Percentiles rank a stretch among this genome's conserved stretches.
These are phyloP conservation scores for Archivesica marissinica DNA, from an alignment of 1,140 invertebrate species.

Conservation along the genomic window DNA sequence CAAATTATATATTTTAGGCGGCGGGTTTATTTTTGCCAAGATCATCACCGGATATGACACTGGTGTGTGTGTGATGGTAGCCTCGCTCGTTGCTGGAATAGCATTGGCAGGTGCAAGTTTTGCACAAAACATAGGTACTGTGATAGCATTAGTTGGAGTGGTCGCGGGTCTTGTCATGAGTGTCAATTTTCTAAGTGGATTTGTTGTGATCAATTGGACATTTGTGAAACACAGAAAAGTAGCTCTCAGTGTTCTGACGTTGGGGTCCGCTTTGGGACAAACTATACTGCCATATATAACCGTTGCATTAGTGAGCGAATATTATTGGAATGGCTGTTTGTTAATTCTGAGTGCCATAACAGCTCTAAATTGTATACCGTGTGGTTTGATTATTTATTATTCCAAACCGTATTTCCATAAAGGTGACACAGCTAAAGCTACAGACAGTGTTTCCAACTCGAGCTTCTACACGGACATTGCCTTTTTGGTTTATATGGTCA, in stretches of 20 bases:
- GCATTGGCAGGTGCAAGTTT: neutral
- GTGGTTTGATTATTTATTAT: slow-evolving; percentile 7
- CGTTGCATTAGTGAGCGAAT: neutral
- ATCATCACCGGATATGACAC: neutral
- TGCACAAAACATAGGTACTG: slow-evolving; percentile 3
- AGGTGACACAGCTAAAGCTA: neutral
- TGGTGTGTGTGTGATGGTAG: slow-evolving; percentile 17
- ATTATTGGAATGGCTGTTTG: slow-evolving; percentile 21
- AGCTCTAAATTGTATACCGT: slow-evolving; percentile 3
- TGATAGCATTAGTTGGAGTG: slow-evolving; percentile 26
- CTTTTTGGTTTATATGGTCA: neutral
- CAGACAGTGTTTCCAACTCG: neutral
- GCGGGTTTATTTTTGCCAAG: slow-evolving; percentile 6
- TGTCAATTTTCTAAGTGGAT: neutral
- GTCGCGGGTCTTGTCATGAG: neutral
- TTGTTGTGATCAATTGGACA: neutral
- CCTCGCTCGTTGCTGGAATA: neutral
- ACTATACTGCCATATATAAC: neutral
- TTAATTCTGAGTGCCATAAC: neutral
- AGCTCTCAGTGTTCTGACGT: slow-evolving; percentile 15
- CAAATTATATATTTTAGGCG: slow-evolving; percentile 22
- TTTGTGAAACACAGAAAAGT: slow-evolving; percentile 18
- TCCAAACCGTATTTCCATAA: slow-evolving; percentile 29
- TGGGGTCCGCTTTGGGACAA: slow-evolving; percentile 18
- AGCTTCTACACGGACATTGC: neutral